These are phyloP conservation scores for Iselma pallidipennis DNA, from an alignment of 2,888 invertebrate genomes.

Conservation along the genomic window DNA sequence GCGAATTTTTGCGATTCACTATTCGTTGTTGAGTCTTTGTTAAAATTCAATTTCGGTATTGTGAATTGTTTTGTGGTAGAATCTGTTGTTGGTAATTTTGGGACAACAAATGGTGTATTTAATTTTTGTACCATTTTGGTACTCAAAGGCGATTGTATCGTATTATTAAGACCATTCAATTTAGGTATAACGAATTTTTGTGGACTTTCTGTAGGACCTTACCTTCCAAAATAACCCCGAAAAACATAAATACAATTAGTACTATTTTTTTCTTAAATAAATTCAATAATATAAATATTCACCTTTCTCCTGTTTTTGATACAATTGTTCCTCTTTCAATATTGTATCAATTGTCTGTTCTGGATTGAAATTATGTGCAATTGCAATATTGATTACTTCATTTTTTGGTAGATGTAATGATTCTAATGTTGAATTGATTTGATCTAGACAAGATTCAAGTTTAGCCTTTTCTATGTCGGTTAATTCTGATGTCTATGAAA, in stretches of 20 bases:
- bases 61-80: conserved; percentile 8
- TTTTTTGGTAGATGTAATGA: conserved; percentile 71
- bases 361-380: conserved; percentile 73
- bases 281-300: conserved; percentile 34
- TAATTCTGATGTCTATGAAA: conserved; percentile 36
- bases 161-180: conserved; percentile 30
- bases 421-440: conserved; percentile 78
- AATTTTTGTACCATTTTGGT: neutral
- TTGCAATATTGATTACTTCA: conserved; percentile 71
- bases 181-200: conserved; percentile 40
- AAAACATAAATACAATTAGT: neutral
- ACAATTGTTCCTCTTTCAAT: conserved; percentile 38
- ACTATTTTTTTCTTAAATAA: neutral
- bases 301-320: conserved; percentile 50
- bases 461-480: conserved; percentile 72
- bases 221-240: conserved; percentile 58
- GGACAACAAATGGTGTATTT: neutral
- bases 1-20: conserved; percentile 22
- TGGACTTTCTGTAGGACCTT: conserved; percentile 50
- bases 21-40: neutral
- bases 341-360: conserved; percentile 75
- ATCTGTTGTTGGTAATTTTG: neutral
- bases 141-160: conserved; percentile 19
- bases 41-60: conserved; percentile 19
- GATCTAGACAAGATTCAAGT: conserved; percentile 82